phyloP scores from a whole-genome alignment of 1,140 invertebrate species.

The Drosophila ananassae region DNA sequence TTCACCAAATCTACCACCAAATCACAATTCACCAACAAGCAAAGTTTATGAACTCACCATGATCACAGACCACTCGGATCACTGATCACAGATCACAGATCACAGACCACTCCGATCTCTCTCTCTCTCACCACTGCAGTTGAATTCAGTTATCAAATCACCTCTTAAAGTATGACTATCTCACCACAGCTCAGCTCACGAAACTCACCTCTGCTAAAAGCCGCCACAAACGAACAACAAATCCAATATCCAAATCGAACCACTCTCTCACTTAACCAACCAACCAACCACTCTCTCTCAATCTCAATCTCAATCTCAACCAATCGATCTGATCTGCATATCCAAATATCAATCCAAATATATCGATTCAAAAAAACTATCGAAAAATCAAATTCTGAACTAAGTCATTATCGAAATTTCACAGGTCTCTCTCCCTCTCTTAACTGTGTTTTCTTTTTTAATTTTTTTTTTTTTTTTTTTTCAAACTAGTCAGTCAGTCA shows the following conservation, averaged over 20 bases:
- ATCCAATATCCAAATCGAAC: conserved; percentile 42
- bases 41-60: conserved; percentile 39
- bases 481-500: conserved; percentile 19
- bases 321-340: conserved; percentile 28
- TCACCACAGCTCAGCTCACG: conserved; percentile 69
- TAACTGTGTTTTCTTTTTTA: conserved; percentile 40
- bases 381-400: conserved; percentile 57
- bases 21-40: conserved; percentile 39
- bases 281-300: conserved; percentile 22
- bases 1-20: conserved; percentile 37
- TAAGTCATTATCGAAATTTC: conserved; percentile 83
- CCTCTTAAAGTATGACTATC: conserved; percentile 62
- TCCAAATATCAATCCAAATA: neutral
- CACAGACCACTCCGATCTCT: conserved; percentile 21
- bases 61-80: conserved; percentile 43
- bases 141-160: conserved; percentile 56
- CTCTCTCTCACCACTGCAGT: conserved; percentile 23
- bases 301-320: conserved; percentile 30
- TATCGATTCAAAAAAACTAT: conserved; percentile 43
- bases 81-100: conserved; percentile 37
- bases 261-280: conserved; percentile 43
- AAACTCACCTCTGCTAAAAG: conserved; percentile 58
- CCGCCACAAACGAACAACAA: conserved; percentile 45
- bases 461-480: conserved; percentile 47
- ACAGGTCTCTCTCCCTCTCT: conserved; percentile 63